phyloP scores from a whole-genome alignment of 2,888 invertebrate species.

The Rosalia funebris region DNA sequence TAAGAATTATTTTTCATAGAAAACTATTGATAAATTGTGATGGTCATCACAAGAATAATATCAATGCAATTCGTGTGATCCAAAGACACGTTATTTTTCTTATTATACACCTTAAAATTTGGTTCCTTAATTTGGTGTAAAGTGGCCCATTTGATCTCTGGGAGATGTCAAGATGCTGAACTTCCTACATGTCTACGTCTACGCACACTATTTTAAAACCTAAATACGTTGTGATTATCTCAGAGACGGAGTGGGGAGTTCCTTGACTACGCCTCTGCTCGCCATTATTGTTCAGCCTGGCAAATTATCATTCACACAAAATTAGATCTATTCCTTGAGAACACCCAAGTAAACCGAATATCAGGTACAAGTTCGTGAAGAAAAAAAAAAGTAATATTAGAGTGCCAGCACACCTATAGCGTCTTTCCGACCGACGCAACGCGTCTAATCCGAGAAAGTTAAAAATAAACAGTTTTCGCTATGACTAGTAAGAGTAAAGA shows the following conservation, averaged over 20 bases:
- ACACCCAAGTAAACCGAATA: conserved; percentile 7
- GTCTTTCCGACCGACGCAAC: conserved; percentile 43
- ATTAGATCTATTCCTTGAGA: conserved; percentile 18
- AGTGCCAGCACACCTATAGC: conserved; percentile 31
- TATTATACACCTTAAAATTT: too few relatives aligned
- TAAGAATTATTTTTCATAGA: too few relatives aligned
- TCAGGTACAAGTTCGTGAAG: conserved; percentile 26
- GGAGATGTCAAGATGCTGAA: not conserved
- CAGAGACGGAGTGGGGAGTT: not conserved
- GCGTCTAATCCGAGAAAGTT: conserved; percentile 55
- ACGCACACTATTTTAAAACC: not conserved
- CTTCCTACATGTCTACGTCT: not conserved
- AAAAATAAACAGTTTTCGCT: conserved; percentile 58
- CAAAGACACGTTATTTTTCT: too few relatives aligned
- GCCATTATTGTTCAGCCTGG: not conserved
- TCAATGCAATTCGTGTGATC: too few relatives aligned
- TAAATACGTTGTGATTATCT: not conserved
- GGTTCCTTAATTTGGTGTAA: too few relatives aligned
- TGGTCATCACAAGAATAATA: too few relatives aligned
- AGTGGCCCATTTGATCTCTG: not conserved
- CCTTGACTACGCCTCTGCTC: not conserved
- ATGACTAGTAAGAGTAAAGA: conserved; percentile 50
- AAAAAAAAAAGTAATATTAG: conserved; percentile 28
- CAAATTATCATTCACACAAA: conserved; percentile 6
- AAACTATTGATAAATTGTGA: too few relatives aligned